These are phyloP conservation scores for Euplexia lucipara DNA, from an alignment of 2,888 invertebrate species.

Conservation along the genomic window DNA sequence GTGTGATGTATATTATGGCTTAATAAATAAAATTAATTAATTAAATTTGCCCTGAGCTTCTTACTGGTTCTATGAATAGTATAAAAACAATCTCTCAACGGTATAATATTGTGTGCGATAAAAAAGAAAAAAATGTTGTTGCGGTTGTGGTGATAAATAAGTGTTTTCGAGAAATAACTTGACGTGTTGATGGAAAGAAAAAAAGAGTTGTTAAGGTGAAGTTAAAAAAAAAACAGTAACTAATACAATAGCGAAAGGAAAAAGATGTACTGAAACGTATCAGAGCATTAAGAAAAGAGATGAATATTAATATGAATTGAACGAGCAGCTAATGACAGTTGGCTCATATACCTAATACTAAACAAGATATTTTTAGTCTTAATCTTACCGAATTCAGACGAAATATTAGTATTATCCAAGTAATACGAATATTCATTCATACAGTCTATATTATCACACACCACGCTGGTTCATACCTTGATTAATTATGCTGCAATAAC, in stretches of 20 bases:
- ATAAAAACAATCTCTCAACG: constrained; percentile 46
- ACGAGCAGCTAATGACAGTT: background rate
- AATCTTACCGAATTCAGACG: background rate
- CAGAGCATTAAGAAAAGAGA: background rate
- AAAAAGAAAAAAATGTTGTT: constrained; percentile 55
- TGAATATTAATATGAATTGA: background rate
- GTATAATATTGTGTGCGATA: constrained; percentile 38
- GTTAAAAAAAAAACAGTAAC: background rate
- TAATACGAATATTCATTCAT: constrained; percentile 26
- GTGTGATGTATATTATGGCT: constrained; percentile 55
- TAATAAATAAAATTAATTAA: constrained; percentile 56
- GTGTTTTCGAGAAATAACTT: constrained; percentile 2
- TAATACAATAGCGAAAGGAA: background rate
- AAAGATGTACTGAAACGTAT: background rate
- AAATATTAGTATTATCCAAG: background rate
- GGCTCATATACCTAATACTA: background rate
- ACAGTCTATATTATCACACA: constrained; percentile 11
- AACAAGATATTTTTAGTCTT: constrained; percentile 8
- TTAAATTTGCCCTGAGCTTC: constrained; percentile 43
- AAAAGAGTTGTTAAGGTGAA: background rate
- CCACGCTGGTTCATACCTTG: constrained; percentile 1
- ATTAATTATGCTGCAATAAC: constrained; percentile 2
- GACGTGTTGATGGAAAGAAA: background rate
- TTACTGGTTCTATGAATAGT: constrained; percentile 53
- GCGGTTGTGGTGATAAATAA: background rate